Conservation (phyloP, 2,888 invertebrate species). For the Plebejus anna region DNA sequence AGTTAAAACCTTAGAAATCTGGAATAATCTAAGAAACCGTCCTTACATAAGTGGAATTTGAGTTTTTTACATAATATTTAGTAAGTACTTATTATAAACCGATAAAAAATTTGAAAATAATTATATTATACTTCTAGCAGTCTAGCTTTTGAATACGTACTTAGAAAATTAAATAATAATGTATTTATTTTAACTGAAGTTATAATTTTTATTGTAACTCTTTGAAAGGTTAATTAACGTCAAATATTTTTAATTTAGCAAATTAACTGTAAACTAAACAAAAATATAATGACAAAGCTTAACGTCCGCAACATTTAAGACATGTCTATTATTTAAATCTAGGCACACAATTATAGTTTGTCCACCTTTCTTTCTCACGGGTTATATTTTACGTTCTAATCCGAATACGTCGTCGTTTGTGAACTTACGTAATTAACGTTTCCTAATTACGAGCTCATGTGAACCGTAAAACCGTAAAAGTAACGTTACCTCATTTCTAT, state of each 20-base stretch:
- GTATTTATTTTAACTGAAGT: no score
- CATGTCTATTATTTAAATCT: not conserved
- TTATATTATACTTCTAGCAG: no score
- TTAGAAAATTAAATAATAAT: no score
- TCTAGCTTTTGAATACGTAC: no score
- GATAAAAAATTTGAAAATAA: no score
- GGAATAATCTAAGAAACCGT: no score
- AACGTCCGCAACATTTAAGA: not conserved
- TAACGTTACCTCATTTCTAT: slow-evolving; percentile 12
- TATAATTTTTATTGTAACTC: not conserved
- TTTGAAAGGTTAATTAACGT: not conserved
- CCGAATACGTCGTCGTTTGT: not conserved
- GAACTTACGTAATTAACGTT: slow-evolving; percentile 15
- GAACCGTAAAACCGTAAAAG: slow-evolving; percentile 13
- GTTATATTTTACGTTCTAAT: slow-evolving; percentile 5
- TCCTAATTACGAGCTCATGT: slow-evolving; percentile 11
- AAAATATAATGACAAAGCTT: not conserved
- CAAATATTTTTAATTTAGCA: not conserved
- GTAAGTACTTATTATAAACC: no score
- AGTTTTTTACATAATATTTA: no score
- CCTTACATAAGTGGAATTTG: no score
- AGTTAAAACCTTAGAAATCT: no score
- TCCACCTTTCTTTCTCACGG: slow-evolving; percentile 7
- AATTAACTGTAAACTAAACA: not conserved
- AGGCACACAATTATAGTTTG: not conserved